These are phyloP conservation scores for Pararge aegeria DNA, from an alignment of 1,140 invertebrate genomes.

Conservation along the genomic window DNA sequence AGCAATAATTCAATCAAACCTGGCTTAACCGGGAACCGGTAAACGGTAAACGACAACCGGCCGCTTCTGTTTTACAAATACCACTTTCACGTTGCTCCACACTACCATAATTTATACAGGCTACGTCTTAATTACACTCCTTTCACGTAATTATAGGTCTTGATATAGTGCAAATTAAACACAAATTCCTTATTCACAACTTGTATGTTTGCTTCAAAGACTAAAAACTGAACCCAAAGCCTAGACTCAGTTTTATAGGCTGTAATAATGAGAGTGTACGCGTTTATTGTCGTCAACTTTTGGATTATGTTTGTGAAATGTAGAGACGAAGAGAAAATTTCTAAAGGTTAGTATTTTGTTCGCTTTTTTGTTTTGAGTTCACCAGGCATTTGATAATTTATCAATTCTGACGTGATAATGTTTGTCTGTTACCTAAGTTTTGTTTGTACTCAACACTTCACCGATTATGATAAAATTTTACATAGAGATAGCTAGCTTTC, in stretches of 20 bases:
- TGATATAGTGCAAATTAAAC: slow-evolving; percentile 22
- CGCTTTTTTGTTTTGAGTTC: neutral
- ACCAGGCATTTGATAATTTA: too few species aligned
- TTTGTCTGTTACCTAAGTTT: too few species aligned
- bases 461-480: too few species aligned
- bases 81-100: slow-evolving; percentile 46
- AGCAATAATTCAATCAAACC: slow-evolving; percentile 75
- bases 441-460: too few species aligned
- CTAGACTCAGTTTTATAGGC: slow-evolving; percentile 18
- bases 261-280: slow-evolving; percentile 33
- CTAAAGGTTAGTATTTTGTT: slow-evolving; percentile 49
- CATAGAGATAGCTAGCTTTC: too few species aligned
- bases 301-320: slow-evolving; percentile 32
- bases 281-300: slow-evolving; percentile 18
- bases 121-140: slow-evolving; percentile 34
- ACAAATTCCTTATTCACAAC: slow-evolving; percentile 14
- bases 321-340: slow-evolving; percentile 68
- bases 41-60: slow-evolving; percentile 14
- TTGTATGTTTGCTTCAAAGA: too few species aligned
- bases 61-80: slow-evolving; percentile 71
- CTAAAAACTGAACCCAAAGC: slow-evolving; percentile 1
- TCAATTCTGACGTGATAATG: too few species aligned
- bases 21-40: slow-evolving; percentile 48
- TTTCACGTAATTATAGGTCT: slow-evolving; percentile 27
- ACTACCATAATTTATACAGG: slow-evolving; percentile 1